phyloP scores from a whole-genome alignment of 2,797 vertebrate genomes.

The Poeciliopsis gracilis region DNA sequence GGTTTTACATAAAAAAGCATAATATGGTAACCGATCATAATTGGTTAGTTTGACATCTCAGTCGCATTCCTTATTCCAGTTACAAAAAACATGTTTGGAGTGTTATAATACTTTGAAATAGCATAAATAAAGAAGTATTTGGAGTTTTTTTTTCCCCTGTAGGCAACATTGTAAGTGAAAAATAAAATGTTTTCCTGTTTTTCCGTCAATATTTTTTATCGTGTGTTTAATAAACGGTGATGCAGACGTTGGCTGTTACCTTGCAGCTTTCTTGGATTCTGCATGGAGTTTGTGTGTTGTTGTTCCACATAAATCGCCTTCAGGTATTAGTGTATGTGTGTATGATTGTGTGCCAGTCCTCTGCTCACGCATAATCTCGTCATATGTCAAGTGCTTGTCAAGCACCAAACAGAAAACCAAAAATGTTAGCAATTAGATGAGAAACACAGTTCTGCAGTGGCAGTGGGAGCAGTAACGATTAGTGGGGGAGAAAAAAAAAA shows the following conservation, averaged over 20 bases:
- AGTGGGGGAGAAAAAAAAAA: neutral
- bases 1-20: too few species aligned
- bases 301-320: neutral
- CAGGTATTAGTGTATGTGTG: neutral
- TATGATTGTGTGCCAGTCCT: neutral
- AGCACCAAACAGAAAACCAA: neutral
- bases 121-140: neutral
- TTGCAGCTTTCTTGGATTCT: neutral
- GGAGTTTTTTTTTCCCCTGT: neutral
- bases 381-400: neutral
- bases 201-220: neutral
- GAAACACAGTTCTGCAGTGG: neutral
- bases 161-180: neutral
- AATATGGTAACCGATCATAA: neutral
- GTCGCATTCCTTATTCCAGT: neutral
- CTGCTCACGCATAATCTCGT: neutral
- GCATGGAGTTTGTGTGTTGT: neutral
- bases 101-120: neutral
- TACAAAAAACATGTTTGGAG: neutral
- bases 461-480: neutral
- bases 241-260: neutral
- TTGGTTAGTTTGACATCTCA: neutral
- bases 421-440: slow-evolving; percentile 1
- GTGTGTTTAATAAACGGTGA: neutral
- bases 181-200: neutral